phyloP scores from a whole-genome alignment of 2,113 vertebrate species.

The Rafetus swinhoei region DNA sequence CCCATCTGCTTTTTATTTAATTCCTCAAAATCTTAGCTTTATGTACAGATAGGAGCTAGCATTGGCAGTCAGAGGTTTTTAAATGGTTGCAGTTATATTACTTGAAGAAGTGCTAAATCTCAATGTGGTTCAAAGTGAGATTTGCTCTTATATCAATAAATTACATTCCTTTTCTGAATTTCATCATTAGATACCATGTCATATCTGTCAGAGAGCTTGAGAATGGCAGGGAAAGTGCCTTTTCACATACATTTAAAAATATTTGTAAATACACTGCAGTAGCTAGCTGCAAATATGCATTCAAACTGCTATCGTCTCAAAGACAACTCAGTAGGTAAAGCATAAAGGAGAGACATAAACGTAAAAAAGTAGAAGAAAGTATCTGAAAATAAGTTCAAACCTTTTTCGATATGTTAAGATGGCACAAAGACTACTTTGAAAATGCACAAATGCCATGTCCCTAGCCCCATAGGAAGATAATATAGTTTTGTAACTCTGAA shows the following conservation, averaged over 20 bases:
- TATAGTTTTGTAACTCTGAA: slow-evolving; percentile 1
- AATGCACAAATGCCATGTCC: background rate
- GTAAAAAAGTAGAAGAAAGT: background rate
- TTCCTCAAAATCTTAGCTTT: slow-evolving; percentile 54
- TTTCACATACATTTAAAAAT: slow-evolving; percentile 8
- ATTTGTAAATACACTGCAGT: background rate
- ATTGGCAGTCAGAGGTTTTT: slow-evolving; percentile 66
- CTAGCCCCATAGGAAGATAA: background rate
- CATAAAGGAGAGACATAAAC: background rate
- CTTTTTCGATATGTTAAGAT: slow-evolving; percentile 12
- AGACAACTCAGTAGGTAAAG: background rate
- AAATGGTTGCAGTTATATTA: slow-evolving; percentile 15
- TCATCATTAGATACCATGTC: background rate
- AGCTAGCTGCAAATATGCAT: background rate
- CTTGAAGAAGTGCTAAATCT: slow-evolving; percentile 23
- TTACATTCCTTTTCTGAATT: background rate
- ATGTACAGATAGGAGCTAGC: slow-evolving; percentile 52
- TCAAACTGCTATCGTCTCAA: background rate
- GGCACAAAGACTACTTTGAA: slow-evolving; percentile 15
- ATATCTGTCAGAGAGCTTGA: background rate
- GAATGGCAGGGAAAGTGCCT: background rate
- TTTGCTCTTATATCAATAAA: background rate
- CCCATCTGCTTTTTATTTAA: slow-evolving; percentile 3
- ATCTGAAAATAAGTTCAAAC: background rate
- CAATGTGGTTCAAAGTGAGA: background rate